A percentile compares a stretch with the other conserved stretches of the same genome.
Evolutionary conservation across 2,888 invertebrate species (phyloP).

Genomic region (Leucozona laternaria): DNA sequence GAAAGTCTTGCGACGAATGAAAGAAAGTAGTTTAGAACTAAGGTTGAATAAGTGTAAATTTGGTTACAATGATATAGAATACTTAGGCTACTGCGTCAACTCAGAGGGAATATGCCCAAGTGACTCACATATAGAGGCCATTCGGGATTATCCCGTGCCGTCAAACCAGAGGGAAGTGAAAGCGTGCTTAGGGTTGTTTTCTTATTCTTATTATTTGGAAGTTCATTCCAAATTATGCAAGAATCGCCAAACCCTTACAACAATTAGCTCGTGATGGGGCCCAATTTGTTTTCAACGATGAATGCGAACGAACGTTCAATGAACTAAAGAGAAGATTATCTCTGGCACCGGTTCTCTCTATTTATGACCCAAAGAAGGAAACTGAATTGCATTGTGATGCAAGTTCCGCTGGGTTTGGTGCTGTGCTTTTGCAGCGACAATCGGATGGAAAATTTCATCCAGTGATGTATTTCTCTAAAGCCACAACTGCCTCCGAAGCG

Average conservation of each 20-base stretch:
- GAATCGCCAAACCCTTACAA: constrained; percentile 54
- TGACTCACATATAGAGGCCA: constrained; percentile 46
- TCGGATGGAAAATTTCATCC: constrained; percentile 76
- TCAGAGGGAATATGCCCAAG: constrained; percentile 54
- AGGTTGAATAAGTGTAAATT: constrained; percentile 57
- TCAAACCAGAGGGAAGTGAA: constrained; percentile 39
- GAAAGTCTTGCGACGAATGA: constrained; percentile 37
- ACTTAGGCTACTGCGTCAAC: constrained; percentile 46
- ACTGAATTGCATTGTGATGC: constrained; percentile 79
- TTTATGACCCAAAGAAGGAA: constrained; percentile 76
- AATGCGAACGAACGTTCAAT: not conserved
- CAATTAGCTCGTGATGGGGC: constrained; percentile 26
- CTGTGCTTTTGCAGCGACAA: constrained; percentile 77
- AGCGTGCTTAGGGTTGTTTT: constrained; percentile 63
- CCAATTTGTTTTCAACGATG: constrained; percentile 38
- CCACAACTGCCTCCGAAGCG: constrained; percentile 10
- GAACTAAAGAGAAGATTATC: not conserved
- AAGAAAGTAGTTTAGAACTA: constrained; percentile 24
- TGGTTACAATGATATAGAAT: constrained; percentile 52
- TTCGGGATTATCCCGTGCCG: constrained; percentile 35
- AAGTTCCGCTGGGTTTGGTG: constrained; percentile 77
- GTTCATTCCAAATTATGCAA: constrained; percentile 60
- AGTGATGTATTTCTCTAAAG: constrained; percentile 30
- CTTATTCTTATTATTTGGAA: constrained; percentile 66
- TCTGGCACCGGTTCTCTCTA: constrained; percentile 74